Evolutionary conservation across 2,113 vertebrate species (phyloP).

Genomic region (Ovis aries): ARS-UI_Ramb_v3.0 NC_056056.1:170691501-170692000

Average conservation of each 20-base stretch:
- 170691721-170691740: background rate
- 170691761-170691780: background rate
- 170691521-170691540: background rate
- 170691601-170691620: background rate
- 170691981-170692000: no score
- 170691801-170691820: background rate
- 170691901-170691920: no score
- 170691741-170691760: background rate
- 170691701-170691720: background rate
- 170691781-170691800: background rate
- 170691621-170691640: background rate
- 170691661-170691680: background rate
- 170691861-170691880: no score
- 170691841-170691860: no score
- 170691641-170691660: background rate
- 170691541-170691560: background rate
- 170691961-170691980: no score
- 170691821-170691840: background rate
- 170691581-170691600: background rate
- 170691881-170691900: no score
- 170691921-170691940: no score
- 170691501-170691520: background rate
- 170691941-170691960: no score
- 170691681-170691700: background rate
- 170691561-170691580: background rate